Conservation (phyloP, 2,888 invertebrate species). For the Eupithecia dodoneata region DNA sequence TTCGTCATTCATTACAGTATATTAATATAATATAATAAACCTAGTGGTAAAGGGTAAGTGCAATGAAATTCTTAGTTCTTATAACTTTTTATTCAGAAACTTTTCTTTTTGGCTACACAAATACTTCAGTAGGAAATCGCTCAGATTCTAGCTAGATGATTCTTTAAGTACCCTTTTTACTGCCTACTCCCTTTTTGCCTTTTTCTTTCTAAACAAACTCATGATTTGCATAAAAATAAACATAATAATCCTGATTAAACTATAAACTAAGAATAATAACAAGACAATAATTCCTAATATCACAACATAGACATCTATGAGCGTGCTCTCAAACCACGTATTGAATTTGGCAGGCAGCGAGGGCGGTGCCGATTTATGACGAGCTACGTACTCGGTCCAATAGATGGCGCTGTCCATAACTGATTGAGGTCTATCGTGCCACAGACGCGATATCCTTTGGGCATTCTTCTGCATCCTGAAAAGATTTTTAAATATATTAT, state of each 20-base stretch:
- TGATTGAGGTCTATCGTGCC: constrained; percentile 82
- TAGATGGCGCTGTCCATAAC: constrained; percentile 85
- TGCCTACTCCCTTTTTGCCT: constrained; percentile 51
- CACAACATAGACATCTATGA: constrained; percentile 66
- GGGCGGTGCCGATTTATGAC: constrained; percentile 68
- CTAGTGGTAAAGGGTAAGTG: not conserved
- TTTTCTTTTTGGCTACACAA: not conserved
- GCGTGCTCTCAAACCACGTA: constrained; percentile 58
- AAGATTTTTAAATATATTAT: constrained; percentile 19
- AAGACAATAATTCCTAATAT: constrained; percentile 48
- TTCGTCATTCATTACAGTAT: no score
- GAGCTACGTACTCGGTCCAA: constrained; percentile 86
- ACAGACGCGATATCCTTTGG: constrained; percentile 75
- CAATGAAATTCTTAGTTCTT: not conserved
- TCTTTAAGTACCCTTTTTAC: not conserved
- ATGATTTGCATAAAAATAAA: constrained; percentile 41
- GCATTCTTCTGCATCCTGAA: constrained; percentile 73
- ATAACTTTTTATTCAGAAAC: not conserved
- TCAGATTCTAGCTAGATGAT: not conserved
- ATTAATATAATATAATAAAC: not conserved
- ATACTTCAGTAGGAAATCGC: not conserved
- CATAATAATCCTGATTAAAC: constrained; percentile 48
- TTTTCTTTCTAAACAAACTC: constrained; percentile 43
- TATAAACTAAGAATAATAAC: constrained; percentile 46
- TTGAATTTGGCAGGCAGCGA: constrained; percentile 55